Evolutionary conservation across 2,797 vertebrate species (phyloP), one percentile per base, ranked within the genome.

Genomic region (Gallinago nigripennis): DNA sequence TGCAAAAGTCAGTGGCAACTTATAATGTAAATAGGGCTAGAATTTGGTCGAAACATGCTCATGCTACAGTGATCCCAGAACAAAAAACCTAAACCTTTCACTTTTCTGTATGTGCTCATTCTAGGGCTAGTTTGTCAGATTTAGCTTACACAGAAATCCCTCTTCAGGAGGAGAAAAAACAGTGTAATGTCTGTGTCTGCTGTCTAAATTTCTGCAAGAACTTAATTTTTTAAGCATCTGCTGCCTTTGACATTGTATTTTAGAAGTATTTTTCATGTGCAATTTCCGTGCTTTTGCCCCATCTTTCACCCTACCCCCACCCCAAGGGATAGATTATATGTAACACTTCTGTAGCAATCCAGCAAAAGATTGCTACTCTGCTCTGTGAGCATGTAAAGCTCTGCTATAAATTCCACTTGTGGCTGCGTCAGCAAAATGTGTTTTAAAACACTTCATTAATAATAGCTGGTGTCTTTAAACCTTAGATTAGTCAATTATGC

Each of bases 361-460:
- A 69, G 39, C 30, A 56, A 35, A 87, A 80, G 56, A 43, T 81
- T 78, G 61, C 41, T 88, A 79, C 35, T 4, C 33, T 85, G 50
- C 70, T 91, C 23, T 37, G 58, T 88, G 81, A 93, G 79, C 33
- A 13, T 57, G 60, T 75, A 81, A 70, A 93, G 79, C 24, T 92
- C 77, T n/a, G 70, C 64, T 80, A 93, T 71, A 82, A 76, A 94
- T 82, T 96, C 56, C 43, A 78, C 28, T 57, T 73, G 48, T 86
- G 84, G 65, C 85, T 20, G 39, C 7, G 3, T 85, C 61, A 84
- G 86, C 45, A 73, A 95, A 93, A 91, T 66, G n/a, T 93, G n/a
- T 70, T 83, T 94, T 95, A 91, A 95, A 96, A 92, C 48, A 80
- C 45, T 90, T 95, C 35, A 75, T 95, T 96, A 94, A 87, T 95